Percentiles rank a stretch among this genome's conserved stretches.
Conservation (phyloP, 2,888 invertebrate genomes). For the Selenia dentaria region DNA sequence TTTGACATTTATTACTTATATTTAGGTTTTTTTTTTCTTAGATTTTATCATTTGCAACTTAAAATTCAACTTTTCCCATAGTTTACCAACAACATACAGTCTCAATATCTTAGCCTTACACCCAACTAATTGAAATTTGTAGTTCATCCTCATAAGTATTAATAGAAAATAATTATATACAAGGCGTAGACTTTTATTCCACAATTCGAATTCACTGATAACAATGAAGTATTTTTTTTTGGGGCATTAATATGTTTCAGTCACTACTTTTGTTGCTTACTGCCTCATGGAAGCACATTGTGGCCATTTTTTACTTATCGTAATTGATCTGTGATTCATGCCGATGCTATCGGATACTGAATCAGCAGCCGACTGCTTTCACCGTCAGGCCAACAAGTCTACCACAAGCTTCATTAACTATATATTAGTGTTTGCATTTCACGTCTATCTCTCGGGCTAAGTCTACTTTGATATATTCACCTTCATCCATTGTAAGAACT, state of each 20-base stretch:
- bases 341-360: not conserved
- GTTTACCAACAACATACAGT: slow-evolving; percentile 1
- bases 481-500: not conserved
- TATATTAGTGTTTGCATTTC: not conserved
- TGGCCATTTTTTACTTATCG: no score
- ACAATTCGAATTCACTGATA: not conserved
- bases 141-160: not conserved
- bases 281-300: not conserved
- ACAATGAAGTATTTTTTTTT: slow-evolving; percentile 1
- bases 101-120: not conserved
- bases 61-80: slow-evolving; percentile 9
- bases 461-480: slow-evolving; percentile 1
- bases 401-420: not conserved
- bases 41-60: slow-evolving; percentile 1
- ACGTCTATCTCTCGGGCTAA: slow-evolving; percentile 2
- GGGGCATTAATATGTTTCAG: slow-evolving; percentile 5
- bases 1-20: not conserved
- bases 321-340: no score
- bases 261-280: not conserved
- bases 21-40: no score
- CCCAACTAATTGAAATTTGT: no score
- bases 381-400: not conserved
- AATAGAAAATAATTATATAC: not conserved
- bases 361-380: not conserved
- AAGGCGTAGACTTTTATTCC: no score